Evolutionary conservation across 2,797 vertebrate genomes (phyloP).

Genomic region (Gastrophryne carolinensis): DNA sequence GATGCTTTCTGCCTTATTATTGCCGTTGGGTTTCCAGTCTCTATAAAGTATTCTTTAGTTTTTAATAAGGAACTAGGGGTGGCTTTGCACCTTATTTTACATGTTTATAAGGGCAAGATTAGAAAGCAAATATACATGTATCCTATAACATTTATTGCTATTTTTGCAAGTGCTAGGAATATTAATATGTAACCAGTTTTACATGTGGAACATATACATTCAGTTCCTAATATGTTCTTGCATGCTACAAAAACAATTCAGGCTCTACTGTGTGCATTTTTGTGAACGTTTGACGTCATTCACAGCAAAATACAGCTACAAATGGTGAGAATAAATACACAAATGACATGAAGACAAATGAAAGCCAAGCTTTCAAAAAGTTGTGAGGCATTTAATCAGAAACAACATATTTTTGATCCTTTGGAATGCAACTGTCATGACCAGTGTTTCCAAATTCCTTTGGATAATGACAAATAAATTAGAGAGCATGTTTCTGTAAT

Average conservation of each 20-base stretch:
- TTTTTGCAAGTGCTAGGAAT: no score
- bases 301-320: neutral
- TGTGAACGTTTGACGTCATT: neutral
- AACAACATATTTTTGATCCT: neutral
- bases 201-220: no score
- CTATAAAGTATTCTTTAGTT: no score
- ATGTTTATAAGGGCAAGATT: no score
- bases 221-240: neutral
- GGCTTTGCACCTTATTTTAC: no score
- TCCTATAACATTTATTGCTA: no score
- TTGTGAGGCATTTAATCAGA: neutral
- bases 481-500: slow-evolving; percentile 24
- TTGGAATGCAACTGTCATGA: neutral
- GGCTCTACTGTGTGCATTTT: neutral
- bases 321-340: neutral
- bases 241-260: neutral
- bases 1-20: no score
- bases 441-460: neutral
- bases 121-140: no score
- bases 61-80: no score
- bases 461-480: slow-evolving; percentile 16
- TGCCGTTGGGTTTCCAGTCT: no score
- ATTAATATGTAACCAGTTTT: no score
- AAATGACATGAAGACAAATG: neutral
- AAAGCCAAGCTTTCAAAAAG: neutral